Evolutionary conservation across 1,140 invertebrate species (phyloP).

Genomic region (Pectinophora gossypiella): DNA sequence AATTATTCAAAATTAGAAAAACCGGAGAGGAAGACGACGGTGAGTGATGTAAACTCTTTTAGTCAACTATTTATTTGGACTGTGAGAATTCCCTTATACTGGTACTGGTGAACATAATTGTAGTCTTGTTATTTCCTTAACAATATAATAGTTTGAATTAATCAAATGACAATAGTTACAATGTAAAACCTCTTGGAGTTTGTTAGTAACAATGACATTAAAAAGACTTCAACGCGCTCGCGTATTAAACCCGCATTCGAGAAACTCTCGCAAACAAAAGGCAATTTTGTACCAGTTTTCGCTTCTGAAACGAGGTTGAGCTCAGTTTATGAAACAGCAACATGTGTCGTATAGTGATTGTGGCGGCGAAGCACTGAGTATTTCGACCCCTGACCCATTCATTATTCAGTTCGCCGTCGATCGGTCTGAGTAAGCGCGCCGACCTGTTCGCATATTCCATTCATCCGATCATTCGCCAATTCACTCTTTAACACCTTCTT

Average conservation of each 20-base stretch:
- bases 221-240: background rate
- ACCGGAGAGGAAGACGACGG: background rate
- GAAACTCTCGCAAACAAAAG: background rate
- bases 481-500: slow-evolving; percentile 68
- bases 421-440: slow-evolving; percentile 30
- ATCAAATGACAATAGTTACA: too few species aligned
- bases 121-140: background rate
- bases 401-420: slow-evolving; percentile 43
- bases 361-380: slow-evolving; percentile 18
- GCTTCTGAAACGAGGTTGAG: background rate
- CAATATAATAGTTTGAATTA: background rate
- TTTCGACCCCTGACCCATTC: slow-evolving; percentile 32
- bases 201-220: too few species aligned
- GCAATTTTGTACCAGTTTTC: background rate
- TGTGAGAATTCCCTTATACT: too few species aligned
- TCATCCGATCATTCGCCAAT: slow-evolving; percentile 53
- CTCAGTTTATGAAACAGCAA: background rate
- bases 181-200: too few species aligned
- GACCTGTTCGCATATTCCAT: slow-evolving; percentile 52
- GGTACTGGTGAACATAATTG: too few species aligned
- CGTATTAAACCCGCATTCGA: too few species aligned
- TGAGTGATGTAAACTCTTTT: background rate
- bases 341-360: slow-evolving; percentile 1
- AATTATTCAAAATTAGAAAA: too few species aligned
- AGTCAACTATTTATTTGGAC: too few species aligned